Evolutionary conservation across 2,888 invertebrate genomes (phyloP), one percentile per base, ranked within the genome.

Genomic region (Trissolcus japonicus): DNA sequence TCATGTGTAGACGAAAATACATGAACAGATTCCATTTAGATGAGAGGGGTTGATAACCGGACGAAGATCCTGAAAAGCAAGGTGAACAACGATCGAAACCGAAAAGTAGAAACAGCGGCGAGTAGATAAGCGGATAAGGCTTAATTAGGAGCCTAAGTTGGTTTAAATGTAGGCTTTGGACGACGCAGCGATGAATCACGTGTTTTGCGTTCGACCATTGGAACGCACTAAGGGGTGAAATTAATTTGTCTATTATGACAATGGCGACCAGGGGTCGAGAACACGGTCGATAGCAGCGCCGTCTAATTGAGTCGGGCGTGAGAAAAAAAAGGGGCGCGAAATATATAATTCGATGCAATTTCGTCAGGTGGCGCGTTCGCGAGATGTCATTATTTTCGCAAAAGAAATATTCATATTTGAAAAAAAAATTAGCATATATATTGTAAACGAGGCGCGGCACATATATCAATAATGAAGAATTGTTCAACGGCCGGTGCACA

Each of bases 61-160:
- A 17, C 51, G 59, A 43, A 19, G 16, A 51, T n/a, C 25, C 60
- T 48, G 13, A 54, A 43, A 40, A 40, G 61, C 61, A 69, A 48
- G 56, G 16, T 61, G 57, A 71, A 71, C 62, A 62, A 29, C 62
- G 57, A 62, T 71, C 51, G 57, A 62, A 62, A 19, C 43, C 41
- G 56, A 50, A 71, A 62, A 63, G 6, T 57, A 72, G 71, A 63
- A 71, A 71, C 48, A 50, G 61, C 19, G 14, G 50, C 60, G 69
- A 67, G 54, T 14, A 66, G 71, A 71, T 76, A 71, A 76, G 62
- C 71, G 71, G 76, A 66, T 76, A 71, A 71, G 66, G 71, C 35
- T 41, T 59, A 48, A 63, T 63, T 56, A 56, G 56, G 40, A 13
- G n/a, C 53, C 25, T 21, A 62, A 72, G 65, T 65, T 65, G 65